Evolutionary conservation across 2,113 vertebrate genomes (phyloP).

Genomic region (Pachyramphus minor): DNA sequence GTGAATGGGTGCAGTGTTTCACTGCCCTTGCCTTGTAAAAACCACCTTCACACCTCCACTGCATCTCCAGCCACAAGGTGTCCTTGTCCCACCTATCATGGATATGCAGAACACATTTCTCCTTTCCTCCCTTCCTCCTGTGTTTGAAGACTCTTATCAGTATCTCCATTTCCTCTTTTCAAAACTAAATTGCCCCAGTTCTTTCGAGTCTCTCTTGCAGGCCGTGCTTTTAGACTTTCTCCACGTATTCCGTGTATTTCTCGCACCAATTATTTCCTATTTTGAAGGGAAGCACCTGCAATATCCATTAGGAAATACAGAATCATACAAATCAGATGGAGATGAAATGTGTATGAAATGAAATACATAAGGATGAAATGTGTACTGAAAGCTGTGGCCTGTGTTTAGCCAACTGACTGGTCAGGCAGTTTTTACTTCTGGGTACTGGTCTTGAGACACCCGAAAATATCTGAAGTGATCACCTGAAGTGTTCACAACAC

Average conservation of each 20-base stretch:
- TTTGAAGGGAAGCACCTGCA: neutral
- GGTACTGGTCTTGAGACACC: neutral
- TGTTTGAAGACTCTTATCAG: neutral
- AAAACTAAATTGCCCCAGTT: neutral
- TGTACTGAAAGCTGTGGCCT: neutral
- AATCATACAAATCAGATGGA: neutral
- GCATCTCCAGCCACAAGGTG: neutral
- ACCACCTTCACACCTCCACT: neutral
- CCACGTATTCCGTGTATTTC: accelerated
- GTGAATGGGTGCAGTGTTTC: accelerated
- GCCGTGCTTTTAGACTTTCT: neutral
- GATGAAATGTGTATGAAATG: neutral
- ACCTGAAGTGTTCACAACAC: neutral
- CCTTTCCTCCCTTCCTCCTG: neutral
- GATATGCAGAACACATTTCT: neutral
- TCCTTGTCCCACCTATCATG: neutral
- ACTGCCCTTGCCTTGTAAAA: neutral
- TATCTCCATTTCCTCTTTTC: neutral
- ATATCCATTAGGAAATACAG: neutral
- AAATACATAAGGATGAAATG: neutral
- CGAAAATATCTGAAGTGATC: neutral
- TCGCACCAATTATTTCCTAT: neutral
- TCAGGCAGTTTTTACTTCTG: neutral
- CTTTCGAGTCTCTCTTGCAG: neutral
- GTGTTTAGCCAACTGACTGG: neutral